phyloP scores from a whole-genome alignment of 2,888 invertebrate species.

The Maniola hyperantus region DNA sequence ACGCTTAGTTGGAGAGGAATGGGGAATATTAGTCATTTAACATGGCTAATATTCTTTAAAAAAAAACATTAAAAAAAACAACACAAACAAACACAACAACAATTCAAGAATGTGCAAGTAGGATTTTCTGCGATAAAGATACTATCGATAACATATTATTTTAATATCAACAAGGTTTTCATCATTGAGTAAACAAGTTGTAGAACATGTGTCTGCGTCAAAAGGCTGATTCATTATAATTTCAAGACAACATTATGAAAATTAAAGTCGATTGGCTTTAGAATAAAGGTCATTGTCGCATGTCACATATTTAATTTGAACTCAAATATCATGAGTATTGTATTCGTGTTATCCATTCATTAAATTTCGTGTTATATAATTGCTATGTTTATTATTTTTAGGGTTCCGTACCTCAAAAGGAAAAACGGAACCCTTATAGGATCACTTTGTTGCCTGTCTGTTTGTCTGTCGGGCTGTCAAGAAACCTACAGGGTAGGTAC shows the following conservation, averaged over 20 bases:
- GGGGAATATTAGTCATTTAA: no score
- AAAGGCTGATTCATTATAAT: slow-evolving; percentile 23
- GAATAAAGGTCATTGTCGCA: slow-evolving; percentile 4
- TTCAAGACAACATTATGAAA: slow-evolving; percentile 8
- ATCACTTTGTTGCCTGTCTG: no score
- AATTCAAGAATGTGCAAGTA: not conserved
- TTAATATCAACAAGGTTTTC: slow-evolving; percentile 14
- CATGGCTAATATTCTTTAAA: no score
- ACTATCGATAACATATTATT: not conserved
- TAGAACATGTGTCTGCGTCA: slow-evolving; percentile 6
- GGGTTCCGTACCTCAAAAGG: no score
- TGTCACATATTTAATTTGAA: not conserved
- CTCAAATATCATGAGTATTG: not conserved
- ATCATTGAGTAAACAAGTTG: slow-evolving; percentile 23
- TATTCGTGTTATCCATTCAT: slow-evolving; percentile 13
- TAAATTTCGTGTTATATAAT: slow-evolving; percentile 8
- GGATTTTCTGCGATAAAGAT: not conserved
- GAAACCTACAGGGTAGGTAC: no score
- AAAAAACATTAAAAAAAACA: no score
- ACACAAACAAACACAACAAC: no score
- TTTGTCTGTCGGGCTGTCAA: no score
- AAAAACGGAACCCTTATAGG: no score
- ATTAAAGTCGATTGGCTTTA: not conserved
- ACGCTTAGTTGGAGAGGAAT: no score
- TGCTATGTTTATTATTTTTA: not conserved